Evolutionary conservation across 2,113 vertebrate species (phyloP).

Genomic region (Tricholaema leucomelas): DNA sequence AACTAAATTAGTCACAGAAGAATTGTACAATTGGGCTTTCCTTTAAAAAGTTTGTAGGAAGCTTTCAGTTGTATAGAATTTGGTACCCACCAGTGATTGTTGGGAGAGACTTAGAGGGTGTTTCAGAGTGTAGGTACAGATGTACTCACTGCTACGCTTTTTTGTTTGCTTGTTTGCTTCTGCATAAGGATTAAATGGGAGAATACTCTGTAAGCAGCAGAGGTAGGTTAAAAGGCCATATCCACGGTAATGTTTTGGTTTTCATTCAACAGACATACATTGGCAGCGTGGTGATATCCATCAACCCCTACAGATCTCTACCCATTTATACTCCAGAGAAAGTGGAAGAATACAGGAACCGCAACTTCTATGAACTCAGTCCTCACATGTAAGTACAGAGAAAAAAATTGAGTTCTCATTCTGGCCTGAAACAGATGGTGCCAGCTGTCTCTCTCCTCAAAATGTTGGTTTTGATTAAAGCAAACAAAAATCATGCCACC

Average conservation of each 20-base stretch:
- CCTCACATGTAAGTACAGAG: constrained; percentile 94
- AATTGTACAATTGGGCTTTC: background rate
- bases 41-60: background rate
- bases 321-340: constrained; percentile 96
- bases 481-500: background rate
- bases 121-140: background rate
- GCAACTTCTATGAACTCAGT: constrained; percentile 98
- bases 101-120: background rate
- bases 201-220: background rate
- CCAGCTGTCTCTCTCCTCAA: constrained; percentile 64
- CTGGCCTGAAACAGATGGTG: constrained; percentile 40
- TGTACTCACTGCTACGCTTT: background rate
- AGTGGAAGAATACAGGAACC: constrained; percentile 98
- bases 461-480: background rate
- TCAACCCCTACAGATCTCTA: constrained; percentile 93
- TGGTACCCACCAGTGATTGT: background rate
- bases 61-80: background rate
- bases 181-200: background rate
- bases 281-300: constrained; percentile 96
- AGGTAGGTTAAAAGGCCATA: background rate
- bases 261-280: constrained; percentile 89
- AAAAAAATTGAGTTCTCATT: constrained; percentile 20
- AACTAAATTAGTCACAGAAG: background rate
- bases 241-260: background rate
- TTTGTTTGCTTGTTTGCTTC: background rate